These are phyloP conservation scores for Caenorhabditis brenneri DNA, from an alignment of 1,140 invertebrate genomes.

Conservation along the genomic window DNA sequence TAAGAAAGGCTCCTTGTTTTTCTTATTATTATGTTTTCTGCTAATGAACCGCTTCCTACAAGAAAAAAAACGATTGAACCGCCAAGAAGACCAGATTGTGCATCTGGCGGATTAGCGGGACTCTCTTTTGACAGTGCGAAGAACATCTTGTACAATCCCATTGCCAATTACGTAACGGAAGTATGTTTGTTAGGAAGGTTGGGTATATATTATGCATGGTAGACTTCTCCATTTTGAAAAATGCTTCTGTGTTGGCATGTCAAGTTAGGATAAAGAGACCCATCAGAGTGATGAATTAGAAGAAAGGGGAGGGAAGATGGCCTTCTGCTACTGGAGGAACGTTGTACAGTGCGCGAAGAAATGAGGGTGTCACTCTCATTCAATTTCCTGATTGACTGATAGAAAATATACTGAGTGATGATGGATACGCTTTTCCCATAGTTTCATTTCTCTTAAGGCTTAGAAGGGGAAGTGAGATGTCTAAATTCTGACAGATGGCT, in stretches of 20 bases:
- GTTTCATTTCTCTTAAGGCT: neutral
- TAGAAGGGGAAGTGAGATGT: neutral
- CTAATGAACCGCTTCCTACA: constrained; percentile 19
- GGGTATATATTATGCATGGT: neutral
- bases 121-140: neutral
- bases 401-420: constrained; percentile 32
- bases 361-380: neutral
- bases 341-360: constrained; percentile 34
- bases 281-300: neutral
- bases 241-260: neutral
- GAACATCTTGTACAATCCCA: constrained; percentile 24
- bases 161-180: constrained; percentile 27
- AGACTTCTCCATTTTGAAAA: neutral
- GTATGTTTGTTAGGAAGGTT: neutral
- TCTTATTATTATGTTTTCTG: neutral
- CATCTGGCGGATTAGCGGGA: neutral
- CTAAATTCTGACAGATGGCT: constrained; percentile 30
- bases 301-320: neutral
- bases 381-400: constrained; percentile 29
- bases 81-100: neutral
- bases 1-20: neutral
- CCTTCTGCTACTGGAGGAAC: constrained; percentile 5
- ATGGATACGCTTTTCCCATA: neutral
- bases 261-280: neutral
- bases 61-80: neutral